Evolutionary conservation across 2,888 invertebrate species (phyloP).

Genomic region (Coelopa pilipes): DNA sequence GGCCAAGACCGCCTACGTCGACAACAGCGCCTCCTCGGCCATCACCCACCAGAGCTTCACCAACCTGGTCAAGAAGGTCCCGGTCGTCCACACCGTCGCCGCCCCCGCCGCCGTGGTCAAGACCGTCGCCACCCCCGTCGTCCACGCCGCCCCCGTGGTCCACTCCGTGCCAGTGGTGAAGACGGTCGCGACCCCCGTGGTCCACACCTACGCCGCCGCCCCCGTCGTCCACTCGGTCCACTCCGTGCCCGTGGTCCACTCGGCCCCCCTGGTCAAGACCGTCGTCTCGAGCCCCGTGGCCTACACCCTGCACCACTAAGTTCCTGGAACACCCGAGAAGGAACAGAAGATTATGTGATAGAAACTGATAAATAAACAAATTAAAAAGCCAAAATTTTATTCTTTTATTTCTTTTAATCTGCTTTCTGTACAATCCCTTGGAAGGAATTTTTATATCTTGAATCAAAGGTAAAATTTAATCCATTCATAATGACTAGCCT

Average conservation of each 20-base stretch:
- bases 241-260: slow-evolving; percentile 37
- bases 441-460: too few species aligned
- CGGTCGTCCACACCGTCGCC: slow-evolving; percentile 39
- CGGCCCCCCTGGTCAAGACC: slow-evolving; percentile 38
- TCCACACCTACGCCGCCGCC: slow-evolving; percentile 47
- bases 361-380: too few species aligned
- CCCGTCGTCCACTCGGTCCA: slow-evolving; percentile 32
- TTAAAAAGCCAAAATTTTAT: too few species aligned
- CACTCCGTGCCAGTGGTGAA: slow-evolving; percentile 41
- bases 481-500: too few species aligned
- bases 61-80: slow-evolving; percentile 68
- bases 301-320: slow-evolving; percentile 40
- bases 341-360: too few species aligned
- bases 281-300: slow-evolving; percentile 33
- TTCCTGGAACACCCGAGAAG: background rate
- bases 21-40: slow-evolving; percentile 65
- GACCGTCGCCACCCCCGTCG: slow-evolving; percentile 44
- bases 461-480: too few species aligned
- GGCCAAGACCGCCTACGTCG: slow-evolving; percentile 59
- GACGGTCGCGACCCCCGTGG: slow-evolving; percentile 43
- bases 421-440: too few species aligned
- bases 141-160: slow-evolving; percentile 38
- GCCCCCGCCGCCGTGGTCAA: background rate
- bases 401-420: too few species aligned
- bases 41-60: slow-evolving; percentile 71